These are phyloP conservation scores for Solen grandis DNA, from an alignment of 1,140 invertebrate genomes.

Conservation along the genomic window DNA sequence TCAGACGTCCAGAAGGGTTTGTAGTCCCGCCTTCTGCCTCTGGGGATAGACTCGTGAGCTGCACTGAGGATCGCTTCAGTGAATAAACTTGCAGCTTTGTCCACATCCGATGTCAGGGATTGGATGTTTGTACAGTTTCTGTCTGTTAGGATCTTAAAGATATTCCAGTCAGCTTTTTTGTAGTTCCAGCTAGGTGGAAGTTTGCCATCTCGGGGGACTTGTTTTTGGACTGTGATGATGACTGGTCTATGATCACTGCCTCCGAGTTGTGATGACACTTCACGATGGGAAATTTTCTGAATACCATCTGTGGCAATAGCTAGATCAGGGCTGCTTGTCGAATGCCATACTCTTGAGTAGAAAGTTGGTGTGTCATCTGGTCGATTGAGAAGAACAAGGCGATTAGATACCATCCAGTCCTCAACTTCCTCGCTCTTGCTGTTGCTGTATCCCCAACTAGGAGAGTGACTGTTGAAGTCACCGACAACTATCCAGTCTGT, in stretches of 20 bases:
- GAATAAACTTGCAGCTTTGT: background rate
- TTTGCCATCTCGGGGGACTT: too few relatives aligned
- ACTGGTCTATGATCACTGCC: slow-evolving; percentile 37
- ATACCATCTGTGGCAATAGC: slow-evolving; percentile 36
- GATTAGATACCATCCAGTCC: slow-evolving; percentile 23
- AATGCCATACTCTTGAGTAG: slow-evolving; percentile 19
- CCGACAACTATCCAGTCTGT: slow-evolving; percentile 21
- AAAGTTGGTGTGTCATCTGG: slow-evolving; percentile 1
- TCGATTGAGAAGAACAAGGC: slow-evolving; percentile 10
- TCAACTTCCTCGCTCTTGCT: slow-evolving; percentile 49
- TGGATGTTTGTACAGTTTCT: background rate
- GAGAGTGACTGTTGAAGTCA: slow-evolving; percentile 42
- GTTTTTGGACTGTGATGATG: slow-evolving; percentile 16
- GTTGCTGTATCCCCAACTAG: slow-evolving; percentile 49
- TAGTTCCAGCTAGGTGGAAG: too few relatives aligned
- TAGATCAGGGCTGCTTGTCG: slow-evolving; percentile 37
- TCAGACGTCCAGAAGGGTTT: slow-evolving; percentile 2
- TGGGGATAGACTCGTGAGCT: slow-evolving; percentile 2
- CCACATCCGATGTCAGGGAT: background rate
- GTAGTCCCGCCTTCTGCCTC: background rate
- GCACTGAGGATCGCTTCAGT: background rate
- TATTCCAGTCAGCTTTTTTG: background rate
- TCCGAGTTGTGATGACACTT: slow-evolving; percentile 20
- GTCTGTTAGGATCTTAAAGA: background rate
- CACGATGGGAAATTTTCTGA: slow-evolving; percentile 13